Evolutionary conservation across 1,140 invertebrate species (phyloP).

Genomic region (Helicoverpa zea): DNA sequence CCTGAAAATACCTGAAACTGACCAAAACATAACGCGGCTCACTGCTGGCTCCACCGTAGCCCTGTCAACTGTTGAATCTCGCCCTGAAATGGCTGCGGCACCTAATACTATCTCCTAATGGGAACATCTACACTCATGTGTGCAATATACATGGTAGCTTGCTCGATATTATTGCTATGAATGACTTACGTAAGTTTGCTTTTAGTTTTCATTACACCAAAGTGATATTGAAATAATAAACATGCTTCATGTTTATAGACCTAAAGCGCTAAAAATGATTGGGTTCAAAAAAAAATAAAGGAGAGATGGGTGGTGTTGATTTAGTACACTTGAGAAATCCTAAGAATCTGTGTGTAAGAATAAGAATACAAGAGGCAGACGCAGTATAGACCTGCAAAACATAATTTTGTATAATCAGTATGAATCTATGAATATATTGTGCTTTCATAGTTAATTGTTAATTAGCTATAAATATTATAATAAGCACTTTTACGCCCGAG

Average conservation of each 20-base stretch:
- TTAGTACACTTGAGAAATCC: conserved; percentile 36
- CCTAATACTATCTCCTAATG: conserved; percentile 69
- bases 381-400: conserved; percentile 63
- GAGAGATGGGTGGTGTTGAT: conserved; percentile 9
- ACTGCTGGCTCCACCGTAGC: conserved; percentile 81
- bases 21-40: conserved; percentile 81
- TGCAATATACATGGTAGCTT: conserved; percentile 22
- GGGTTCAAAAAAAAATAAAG: conserved; percentile 1
- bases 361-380: conserved; percentile 45
- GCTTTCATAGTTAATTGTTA: background rate
- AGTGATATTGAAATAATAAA: conserved; percentile 38
- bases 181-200: conserved; percentile 42
- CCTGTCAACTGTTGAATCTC: conserved; percentile 87
- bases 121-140: conserved; percentile 61
- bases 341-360: conserved; percentile 49
- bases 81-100: conserved; percentile 79
- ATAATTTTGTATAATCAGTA: conserved; percentile 64
- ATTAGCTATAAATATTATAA: too few relatives aligned
- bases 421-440: conserved; percentile 17
- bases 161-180: conserved; percentile 32
- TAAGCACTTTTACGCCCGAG: too few relatives aligned
- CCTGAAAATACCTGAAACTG: conserved; percentile 86
- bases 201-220: conserved; percentile 38
- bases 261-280: conserved; percentile 43
- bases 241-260: conserved; percentile 47